Percentiles rank a stretch among this genome's conserved stretches.
phyloP scores from a whole-genome alignment of 2,113 vertebrate genomes.

The Pangasianodon hypophthalmus region DNA sequence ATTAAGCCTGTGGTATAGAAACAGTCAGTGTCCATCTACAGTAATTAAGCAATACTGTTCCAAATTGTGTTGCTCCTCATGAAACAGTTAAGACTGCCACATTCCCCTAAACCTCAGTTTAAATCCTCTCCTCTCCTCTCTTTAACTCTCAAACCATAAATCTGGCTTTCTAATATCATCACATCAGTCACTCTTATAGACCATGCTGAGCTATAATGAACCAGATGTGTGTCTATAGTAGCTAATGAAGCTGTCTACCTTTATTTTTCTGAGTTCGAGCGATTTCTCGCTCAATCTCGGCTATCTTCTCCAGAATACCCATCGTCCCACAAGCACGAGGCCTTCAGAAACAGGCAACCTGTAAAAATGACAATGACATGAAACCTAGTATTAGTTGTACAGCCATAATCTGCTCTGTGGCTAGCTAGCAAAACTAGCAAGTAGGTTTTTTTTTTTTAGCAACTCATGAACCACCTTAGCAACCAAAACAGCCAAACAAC shows the following conservation, averaged over 20 bases:
- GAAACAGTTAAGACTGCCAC: background rate
- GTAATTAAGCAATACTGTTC: background rate
- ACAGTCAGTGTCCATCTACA: background rate
- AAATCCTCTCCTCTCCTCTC: background rate
- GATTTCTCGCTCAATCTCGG: conserved; percentile 95
- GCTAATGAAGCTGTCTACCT: conserved; percentile 78
- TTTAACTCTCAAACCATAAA: background rate
- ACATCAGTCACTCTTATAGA: background rate
- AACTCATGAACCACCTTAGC: conserved; percentile 12
- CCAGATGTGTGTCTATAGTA: background rate
- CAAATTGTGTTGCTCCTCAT: background rate
- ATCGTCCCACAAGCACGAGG: conserved; percentile 63
- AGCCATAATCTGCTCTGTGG: conserved; percentile 52
- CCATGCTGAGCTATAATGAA: background rate
- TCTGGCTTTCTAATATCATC: background rate
- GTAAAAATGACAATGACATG: conserved; percentile 19
- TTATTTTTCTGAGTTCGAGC: conserved; percentile 97
- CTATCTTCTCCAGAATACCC: conserved; percentile 96
- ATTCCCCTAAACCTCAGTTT: background rate
- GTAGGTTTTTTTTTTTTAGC: background rate
- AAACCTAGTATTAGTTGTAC: conserved; percentile 59
- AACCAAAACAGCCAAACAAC: background rate
- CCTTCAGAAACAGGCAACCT: conserved; percentile 25
- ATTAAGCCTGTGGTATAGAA: too few species aligned
- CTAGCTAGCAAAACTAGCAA: conserved; percentile 53